Evolutionary conservation across 1,140 invertebrate genomes (phyloP).

Genomic region (Drosophila kanapiae): DNA sequence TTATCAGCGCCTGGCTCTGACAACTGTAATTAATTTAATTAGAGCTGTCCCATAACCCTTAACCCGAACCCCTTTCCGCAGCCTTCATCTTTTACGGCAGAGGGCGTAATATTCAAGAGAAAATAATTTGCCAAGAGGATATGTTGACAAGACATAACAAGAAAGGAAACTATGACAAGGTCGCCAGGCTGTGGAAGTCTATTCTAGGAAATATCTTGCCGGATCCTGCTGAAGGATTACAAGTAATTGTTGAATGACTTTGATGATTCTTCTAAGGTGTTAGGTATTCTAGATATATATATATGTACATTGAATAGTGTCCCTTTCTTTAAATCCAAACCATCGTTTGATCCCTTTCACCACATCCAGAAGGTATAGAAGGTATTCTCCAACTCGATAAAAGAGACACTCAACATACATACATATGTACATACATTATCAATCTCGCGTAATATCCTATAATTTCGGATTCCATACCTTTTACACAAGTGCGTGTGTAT

Average conservation of each 20-base stretch:
- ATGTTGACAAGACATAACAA: slow-evolving; percentile 54
- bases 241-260: not conserved
- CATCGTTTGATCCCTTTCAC: not conserved
- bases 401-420: not conserved
- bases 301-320: not conserved
- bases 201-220: not conserved
- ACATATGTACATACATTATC: not conserved
- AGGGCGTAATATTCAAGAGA: slow-evolving; percentile 49
- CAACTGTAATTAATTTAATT: slow-evolving; percentile 82
- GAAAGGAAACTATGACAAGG: slow-evolving; percentile 51
- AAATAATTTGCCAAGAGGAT: slow-evolving; percentile 53
- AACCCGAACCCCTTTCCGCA: not conserved
- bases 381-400: not conserved
- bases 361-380: not conserved
- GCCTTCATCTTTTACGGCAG: not conserved
- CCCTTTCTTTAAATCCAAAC: not conserved
- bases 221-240: not conserved
- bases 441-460: slow-evolving; percentile 4
- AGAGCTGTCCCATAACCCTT: slow-evolving; percentile 25
- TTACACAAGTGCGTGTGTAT: not conserved
- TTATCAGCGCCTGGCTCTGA: slow-evolving; percentile 63
- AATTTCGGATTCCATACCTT: slow-evolving; percentile 1
- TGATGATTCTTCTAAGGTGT: not conserved
- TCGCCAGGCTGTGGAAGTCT: slow-evolving; percentile 2
- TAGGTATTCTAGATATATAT: not conserved